Percentiles rank a stretch among this genome's conserved stretches.
phyloP scores from a whole-genome alignment of 2,113 vertebrate species.

The Platycercus adscitus region DNA sequence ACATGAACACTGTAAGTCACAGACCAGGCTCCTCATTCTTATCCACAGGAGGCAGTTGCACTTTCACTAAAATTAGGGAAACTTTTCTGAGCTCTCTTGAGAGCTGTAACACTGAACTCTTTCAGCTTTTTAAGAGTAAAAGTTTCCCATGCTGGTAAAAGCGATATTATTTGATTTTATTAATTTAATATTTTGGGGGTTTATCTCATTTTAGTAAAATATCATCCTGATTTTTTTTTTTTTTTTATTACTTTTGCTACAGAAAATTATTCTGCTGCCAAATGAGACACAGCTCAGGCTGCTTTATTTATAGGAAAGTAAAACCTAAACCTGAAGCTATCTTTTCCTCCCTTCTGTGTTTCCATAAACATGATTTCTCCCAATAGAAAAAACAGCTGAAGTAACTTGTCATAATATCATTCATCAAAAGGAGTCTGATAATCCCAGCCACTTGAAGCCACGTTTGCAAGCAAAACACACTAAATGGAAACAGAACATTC shows the following conservation, averaged over 20 bases:
- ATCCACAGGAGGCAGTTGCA: background rate
- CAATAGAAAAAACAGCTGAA: conserved; percentile 19
- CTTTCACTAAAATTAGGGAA: background rate
- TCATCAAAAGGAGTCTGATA: conserved; percentile 45
- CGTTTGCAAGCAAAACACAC: conserved; percentile 33
- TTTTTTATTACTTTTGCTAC: background rate
- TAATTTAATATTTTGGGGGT: background rate
- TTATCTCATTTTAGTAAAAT: background rate
- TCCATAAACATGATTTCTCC: conserved; percentile 59
- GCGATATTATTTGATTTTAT: background rate
- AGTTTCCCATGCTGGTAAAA: conserved; percentile 39
- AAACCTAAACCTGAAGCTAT: conserved; percentile 48
- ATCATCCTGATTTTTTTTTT: background rate
- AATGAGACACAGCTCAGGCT: background rate
- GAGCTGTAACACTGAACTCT: background rate
- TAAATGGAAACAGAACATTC: conserved; percentile 37
- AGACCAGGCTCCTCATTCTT: background rate
- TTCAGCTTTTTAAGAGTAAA: conserved; percentile 35
- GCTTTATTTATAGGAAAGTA: conserved; percentile 49
- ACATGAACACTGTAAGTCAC: background rate
- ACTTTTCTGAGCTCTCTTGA: background rate
- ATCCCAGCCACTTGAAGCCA: conserved; percentile 40
- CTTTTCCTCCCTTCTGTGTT: conserved; percentile 20
- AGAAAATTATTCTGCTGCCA: conserved; percentile 8
- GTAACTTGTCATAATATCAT: conserved; percentile 54